These are phyloP conservation scores for Virgularia gustaviana DNA, from an alignment of 92 coral and sea anemone genomes.

Conservation along the genomic window DNA sequence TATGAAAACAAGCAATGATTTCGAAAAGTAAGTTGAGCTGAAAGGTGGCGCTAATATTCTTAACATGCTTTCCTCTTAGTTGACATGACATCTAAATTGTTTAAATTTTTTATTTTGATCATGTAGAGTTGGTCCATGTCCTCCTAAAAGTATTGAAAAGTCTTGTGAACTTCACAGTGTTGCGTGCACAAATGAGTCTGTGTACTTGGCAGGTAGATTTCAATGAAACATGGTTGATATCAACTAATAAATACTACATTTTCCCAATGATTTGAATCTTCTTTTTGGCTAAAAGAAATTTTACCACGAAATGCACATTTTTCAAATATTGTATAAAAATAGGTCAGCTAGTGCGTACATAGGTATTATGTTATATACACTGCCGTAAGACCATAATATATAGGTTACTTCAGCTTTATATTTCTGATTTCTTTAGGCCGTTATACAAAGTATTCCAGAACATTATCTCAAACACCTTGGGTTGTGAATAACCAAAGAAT, in stretches of 20 bases:
- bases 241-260: no score
- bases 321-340: no score
- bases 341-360: no score
- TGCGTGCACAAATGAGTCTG: conserved; percentile 60
- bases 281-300: no score
- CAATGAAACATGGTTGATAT: no score
- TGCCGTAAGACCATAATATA: no score
- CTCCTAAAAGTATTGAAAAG: conserved; percentile 21
- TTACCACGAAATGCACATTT: no score
- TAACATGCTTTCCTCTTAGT: background rate
- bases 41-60: background rate
- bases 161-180: conserved; percentile 40
- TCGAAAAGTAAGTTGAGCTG: conserved; percentile 57
- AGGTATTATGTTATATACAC: no score
- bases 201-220: conserved; percentile 83
- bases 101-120: background rate
- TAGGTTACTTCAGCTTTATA: background rate
- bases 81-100: background rate
- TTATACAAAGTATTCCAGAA: conserved; percentile 89
- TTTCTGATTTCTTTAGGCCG: conserved; percentile 57
- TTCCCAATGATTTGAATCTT: no score
- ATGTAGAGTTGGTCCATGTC: conserved; percentile 45
- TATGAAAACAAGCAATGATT: conserved; percentile 52
- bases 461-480: conserved; percentile 91
- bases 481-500: conserved; percentile 72